phyloP scores from a whole-genome alignment of 2,113 vertebrate species.

The Pogona vitticeps region DNA sequence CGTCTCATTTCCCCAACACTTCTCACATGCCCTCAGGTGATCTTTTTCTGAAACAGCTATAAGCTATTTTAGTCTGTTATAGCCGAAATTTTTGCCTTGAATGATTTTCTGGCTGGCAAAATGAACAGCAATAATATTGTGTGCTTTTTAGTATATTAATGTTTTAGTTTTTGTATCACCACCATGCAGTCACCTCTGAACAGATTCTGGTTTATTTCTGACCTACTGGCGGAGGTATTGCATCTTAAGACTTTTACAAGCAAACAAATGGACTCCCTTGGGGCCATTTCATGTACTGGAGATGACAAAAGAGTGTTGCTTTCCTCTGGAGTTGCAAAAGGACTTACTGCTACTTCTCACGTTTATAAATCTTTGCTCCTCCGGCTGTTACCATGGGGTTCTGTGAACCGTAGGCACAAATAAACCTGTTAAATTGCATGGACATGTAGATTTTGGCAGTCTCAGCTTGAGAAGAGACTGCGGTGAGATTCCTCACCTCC shows the following conservation, averaged over 20 bases:
- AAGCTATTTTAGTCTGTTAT: not conserved
- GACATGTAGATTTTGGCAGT: no score
- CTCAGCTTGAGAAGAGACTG: no score
- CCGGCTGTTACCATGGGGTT: not conserved
- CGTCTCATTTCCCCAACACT: accelerated
- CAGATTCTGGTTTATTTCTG: not conserved
- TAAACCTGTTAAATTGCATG: no score
- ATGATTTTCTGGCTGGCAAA: not conserved
- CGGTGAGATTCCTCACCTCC: no score
- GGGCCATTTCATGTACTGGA: not conserved
- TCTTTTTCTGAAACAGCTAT: not conserved
- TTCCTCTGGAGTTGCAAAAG: not conserved
- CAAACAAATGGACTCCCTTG: not conserved
- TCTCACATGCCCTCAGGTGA: not conserved
- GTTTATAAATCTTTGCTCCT: not conserved
- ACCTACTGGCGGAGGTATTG: not conserved
- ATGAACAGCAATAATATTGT: constrained; percentile 6
- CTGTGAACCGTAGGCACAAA: no score
- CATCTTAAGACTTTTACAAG: not conserved
- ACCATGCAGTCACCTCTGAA: not conserved
- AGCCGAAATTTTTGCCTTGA: not conserved
- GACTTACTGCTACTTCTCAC: not conserved
- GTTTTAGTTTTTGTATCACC: not conserved
- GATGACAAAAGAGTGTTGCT: not conserved
- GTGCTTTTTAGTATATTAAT: not conserved